These are phyloP conservation scores for Drosophila macrospina DNA, from an alignment of 2,888 invertebrate species.

Conservation along the genomic window DNA sequence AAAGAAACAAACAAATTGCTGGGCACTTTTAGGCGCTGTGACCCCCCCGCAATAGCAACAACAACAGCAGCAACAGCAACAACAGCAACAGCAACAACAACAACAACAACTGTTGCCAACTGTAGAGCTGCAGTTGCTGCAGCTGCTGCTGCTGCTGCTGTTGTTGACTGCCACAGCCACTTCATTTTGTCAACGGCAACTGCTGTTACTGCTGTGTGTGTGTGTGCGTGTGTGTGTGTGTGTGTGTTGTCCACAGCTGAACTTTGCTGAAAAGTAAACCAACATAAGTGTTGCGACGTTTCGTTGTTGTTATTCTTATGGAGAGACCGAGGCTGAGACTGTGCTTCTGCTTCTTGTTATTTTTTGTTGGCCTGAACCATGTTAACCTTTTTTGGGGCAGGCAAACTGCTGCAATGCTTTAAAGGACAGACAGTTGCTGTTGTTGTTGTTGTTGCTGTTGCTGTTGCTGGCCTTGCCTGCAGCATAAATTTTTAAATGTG, in stretches of 20 bases:
- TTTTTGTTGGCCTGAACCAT: conserved; percentile 20
- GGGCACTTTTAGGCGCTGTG: conserved; percentile 15
- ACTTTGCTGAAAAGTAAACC: conserved; percentile 73
- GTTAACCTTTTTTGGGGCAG: conserved; percentile 27
- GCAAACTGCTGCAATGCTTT: conserved; percentile 46
- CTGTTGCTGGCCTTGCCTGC: conserved; percentile 59
- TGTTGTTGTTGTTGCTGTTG: conserved; percentile 1
- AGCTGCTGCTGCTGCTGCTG: conserved; percentile 14
- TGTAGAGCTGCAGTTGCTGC: conserved; percentile 32
- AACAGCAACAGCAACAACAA: not conserved
- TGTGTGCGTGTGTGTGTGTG: conserved; percentile 5
- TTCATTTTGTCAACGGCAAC: conserved; percentile 55
- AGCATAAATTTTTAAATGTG: conserved; percentile 77
- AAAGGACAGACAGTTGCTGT: conserved; percentile 17
- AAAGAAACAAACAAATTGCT: conserved; percentile 6
- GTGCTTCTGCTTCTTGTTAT: not conserved
- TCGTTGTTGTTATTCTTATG: conserved; percentile 73
- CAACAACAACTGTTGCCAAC: conserved; percentile 46
- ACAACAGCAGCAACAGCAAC: not conserved
- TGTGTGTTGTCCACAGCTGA: conserved; percentile 45
- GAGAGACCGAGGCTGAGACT: conserved; percentile 3
- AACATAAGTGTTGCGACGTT: conserved; percentile 80
- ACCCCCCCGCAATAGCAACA: not conserved
- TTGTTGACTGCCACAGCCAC: conserved; percentile 47
- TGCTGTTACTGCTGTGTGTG: not conserved